Conservation (phyloP, 2,113 vertebrate genomes). For the Pica pica region DNA sequence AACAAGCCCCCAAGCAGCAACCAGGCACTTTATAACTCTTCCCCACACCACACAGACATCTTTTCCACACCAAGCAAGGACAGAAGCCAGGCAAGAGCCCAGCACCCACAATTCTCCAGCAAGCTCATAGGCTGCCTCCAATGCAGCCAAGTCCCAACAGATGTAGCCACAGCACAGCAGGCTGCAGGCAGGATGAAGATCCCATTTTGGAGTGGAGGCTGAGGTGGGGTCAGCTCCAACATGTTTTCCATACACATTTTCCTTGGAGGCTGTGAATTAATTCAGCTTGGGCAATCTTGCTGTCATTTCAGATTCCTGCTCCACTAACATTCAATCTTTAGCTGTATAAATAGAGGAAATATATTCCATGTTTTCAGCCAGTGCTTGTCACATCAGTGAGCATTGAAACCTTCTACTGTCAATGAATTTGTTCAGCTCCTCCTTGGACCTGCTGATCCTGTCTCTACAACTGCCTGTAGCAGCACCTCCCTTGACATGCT, state of each 20-base stretch:
- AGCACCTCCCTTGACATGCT: not conserved
- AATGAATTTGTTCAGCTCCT: not conserved
- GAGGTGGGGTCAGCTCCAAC: not conserved
- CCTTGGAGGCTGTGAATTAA: not conserved
- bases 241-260: not conserved
- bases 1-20: not conserved
- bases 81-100: not conserved
- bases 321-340: not conserved
- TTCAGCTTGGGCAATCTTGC: not conserved
- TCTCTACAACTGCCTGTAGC: not conserved
- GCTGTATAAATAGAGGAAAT: not conserved
- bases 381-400: not conserved
- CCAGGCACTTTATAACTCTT: not conserved
- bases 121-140: too few species aligned
- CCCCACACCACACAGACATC: not conserved
- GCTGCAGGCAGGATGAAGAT: not conserved
- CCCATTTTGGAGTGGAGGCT: not conserved
- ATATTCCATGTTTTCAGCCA: not conserved
- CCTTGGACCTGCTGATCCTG: not conserved
- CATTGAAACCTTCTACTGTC: not conserved
- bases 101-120: accelerated
- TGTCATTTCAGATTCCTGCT: not conserved
- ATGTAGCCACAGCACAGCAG: accelerated
- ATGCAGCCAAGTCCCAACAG: not conserved
- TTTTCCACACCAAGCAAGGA: not conserved